Base-by-base conservation (phyloP, 2,113 vertebrate genomes). In the Martes martes region DNA sequence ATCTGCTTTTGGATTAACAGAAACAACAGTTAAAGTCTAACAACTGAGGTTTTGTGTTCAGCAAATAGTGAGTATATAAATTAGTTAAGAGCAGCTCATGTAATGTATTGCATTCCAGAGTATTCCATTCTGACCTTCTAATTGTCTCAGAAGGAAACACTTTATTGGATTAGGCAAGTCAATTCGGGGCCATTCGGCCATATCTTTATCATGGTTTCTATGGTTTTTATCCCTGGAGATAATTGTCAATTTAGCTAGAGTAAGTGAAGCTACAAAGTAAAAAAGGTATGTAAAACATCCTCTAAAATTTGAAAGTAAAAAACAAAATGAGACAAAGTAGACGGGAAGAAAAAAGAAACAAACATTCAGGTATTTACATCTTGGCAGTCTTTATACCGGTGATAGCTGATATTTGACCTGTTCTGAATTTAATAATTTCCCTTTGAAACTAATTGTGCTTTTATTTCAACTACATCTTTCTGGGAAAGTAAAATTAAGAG, bases 401-500 rank as follows among this genome's bases (percentile, higher is more conserved):
- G 86, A 67, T 33, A n/a, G 24, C 23, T 84, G 89, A 42, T 67
- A 39, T 85, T 91, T 89, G 61, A 61, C 33, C 55, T 45, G 7
- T 71, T 76, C 33, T 91, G 31, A 10, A 65, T 96, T 91, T 92
- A 67, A 33, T 59, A 28, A 78, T 59, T 92, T 79, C 19, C 15
- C 23, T 67, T 73, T 73, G 45, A 94, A 89, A 93, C 4, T 79
- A 91, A 79, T 42, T 47, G 4, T 74, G 4, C 31, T 93, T 89
- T 82, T 16, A 73, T 26, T 92, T 95, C 4, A 93, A 59, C 6
- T 67, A 4, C 2, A 45, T 92, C 7, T 73, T 97, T 57, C 55
- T 80, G 31, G 31, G 10, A 87, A 95, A 87, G 47, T 94, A 98
- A 94, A 94, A 82, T 87, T 33, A 65, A 83, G 42, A 90, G 23